phyloP scores from a whole-genome alignment of 1,140 invertebrate genomes.

The Pteromalus puparum region DNA sequence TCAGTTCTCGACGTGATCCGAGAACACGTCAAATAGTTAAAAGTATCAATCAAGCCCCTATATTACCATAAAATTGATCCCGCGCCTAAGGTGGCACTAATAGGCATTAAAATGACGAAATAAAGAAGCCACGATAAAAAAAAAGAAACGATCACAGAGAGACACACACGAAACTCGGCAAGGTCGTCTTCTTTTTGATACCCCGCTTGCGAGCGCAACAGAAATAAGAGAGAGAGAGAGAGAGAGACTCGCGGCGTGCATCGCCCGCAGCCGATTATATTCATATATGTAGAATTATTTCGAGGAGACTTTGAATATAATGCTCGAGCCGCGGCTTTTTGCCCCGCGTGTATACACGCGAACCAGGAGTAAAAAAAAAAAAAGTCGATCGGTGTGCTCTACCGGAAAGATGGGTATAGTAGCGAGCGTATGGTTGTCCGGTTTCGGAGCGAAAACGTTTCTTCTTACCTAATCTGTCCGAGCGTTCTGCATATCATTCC shows the following conservation, averaged over 20 bases:
- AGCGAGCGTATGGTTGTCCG: neutral
- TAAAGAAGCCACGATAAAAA: neutral
- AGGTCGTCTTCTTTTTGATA: constrained; percentile 33
- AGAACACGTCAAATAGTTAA: constrained; percentile 19
- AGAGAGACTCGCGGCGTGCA: constrained; percentile 17
- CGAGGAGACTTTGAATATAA: constrained; percentile 57
- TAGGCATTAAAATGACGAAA: constrained; percentile 26
- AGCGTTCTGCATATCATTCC: neutral
- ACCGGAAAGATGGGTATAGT: constrained; percentile 6
- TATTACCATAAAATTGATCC: constrained; percentile 23
- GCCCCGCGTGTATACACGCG: neutral
- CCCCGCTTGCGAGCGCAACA: neutral
- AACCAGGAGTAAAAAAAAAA: neutral
- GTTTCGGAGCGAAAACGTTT: neutral
- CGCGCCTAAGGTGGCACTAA: constrained; percentile 5
- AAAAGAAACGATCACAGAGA: neutral
- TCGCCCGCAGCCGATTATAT: constrained; percentile 48
- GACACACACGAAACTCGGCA: constrained; percentile 34
- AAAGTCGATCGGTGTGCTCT: neutral
- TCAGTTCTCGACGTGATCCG: neutral
- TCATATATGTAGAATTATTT: constrained; percentile 59
- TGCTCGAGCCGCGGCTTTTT: constrained; percentile 16
- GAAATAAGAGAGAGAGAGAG: neutral
- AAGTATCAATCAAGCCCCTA: constrained; percentile 27
- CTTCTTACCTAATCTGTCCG: neutral